Evolutionary conservation across 2,888 invertebrate genomes (phyloP).

Genomic region (Lasiommata megera): DNA sequence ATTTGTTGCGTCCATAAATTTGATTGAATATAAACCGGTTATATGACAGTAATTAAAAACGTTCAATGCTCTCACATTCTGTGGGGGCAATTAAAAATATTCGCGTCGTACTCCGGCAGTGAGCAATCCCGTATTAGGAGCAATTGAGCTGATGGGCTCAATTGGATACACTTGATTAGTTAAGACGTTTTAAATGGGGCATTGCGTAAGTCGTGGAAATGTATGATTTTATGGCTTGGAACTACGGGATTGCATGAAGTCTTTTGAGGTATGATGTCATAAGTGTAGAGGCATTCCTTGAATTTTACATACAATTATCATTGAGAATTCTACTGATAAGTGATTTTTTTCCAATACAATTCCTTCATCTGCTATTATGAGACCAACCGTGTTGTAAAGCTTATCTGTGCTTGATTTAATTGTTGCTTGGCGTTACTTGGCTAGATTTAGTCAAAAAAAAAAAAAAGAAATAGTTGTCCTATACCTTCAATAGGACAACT

Average conservation of each 20-base stretch:
- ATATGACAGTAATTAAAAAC: conserved; percentile 43
- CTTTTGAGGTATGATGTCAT: conserved; percentile 15
- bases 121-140: conserved; percentile 71
- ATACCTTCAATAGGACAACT: too few species aligned
- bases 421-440: too few species aligned
- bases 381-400: too few species aligned
- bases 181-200: conserved; percentile 64
- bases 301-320: neutral
- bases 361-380: too few species aligned
- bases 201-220: conserved; percentile 46
- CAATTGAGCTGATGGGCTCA: conserved; percentile 73
- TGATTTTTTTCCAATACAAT: too few species aligned
- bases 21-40: conserved; percentile 18
- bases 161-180: conserved; percentile 75
- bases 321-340: too few species aligned
- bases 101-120: conserved; percentile 62
- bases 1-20: conserved; percentile 6
- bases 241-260: conserved; percentile 27
- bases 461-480: too few species aligned
- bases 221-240: conserved; percentile 30
- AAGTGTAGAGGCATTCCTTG: neutral
- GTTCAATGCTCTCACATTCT: conserved; percentile 40
- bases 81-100: conserved; percentile 64
- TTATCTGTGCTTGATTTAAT: too few species aligned
- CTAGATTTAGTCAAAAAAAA: too few species aligned